These are phyloP conservation scores for Sturnira hondurensis DNA, from an alignment of 2,113 vertebrate species.

Conservation along the genomic window DNA sequence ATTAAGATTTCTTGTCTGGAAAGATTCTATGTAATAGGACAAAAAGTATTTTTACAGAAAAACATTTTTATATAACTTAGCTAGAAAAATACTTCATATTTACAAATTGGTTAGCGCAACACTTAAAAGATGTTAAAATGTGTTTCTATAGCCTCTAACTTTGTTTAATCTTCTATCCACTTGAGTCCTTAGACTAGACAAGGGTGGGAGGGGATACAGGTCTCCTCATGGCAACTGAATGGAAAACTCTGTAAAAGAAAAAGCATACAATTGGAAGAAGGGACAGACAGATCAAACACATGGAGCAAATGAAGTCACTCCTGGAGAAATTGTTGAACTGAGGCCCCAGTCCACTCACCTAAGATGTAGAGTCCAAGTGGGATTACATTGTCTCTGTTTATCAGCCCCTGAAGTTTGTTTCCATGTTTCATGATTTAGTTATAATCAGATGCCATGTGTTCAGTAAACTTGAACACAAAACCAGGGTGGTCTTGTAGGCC, in stretches of 20 bases:
- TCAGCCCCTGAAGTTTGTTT: not conserved
- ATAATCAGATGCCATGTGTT: not conserved
- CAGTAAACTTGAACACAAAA: not conserved
- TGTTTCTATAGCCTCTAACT: not conserved
- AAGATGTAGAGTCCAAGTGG: not conserved
- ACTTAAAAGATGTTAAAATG: not conserved
- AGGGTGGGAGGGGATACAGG: not conserved
- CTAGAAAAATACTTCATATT: not conserved
- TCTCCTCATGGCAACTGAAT: fast-evolving
- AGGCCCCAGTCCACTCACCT: not conserved
- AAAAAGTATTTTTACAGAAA: not conserved
- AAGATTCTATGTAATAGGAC: not conserved
- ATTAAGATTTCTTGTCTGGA: not conserved
- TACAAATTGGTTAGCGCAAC: not conserved
- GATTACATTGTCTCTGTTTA: not conserved
- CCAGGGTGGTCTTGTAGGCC: not conserved
- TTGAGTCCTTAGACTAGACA: not conserved
- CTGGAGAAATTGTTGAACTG: not conserved
- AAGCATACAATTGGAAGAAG: fast-evolving
- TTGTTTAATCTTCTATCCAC: not conserved
- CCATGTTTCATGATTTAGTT: fast-evolving
- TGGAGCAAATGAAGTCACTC: fast-evolving
- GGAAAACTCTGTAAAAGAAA: not conserved
- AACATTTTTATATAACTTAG: not conserved
- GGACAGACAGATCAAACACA: not conserved